Evolutionary conservation across 2,797 vertebrate genomes (phyloP), one percentile per base, ranked within the genome.

Genomic region (Agapornis canus): DNA sequence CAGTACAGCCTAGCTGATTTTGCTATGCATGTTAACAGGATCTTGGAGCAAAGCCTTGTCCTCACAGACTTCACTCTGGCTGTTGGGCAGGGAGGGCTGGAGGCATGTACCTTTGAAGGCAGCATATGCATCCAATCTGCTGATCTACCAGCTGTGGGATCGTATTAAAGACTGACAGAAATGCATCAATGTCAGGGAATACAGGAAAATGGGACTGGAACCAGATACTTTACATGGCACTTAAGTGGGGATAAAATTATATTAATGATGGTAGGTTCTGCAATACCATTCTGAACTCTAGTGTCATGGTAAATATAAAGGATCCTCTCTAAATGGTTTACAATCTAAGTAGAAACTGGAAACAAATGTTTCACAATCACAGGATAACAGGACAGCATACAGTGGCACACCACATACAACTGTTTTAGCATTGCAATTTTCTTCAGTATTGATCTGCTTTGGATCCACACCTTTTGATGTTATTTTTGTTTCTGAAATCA

Each of bases 211-310:
- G 1, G 29, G 68, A 66, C 31, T 31, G 51, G 37, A 94, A 83
- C 10, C 20, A 48, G 65, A 61, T 51, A 51, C 16, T 4, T 56
- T 27, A 13, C 0, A 1, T 1, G 7, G 26, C 25, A 43, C 42
- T 80, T n/a, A 18, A 37, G 61, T 19, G 37, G 45, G 22, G 12
- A 48, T 22, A 27, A 27, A 73, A 66, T 14, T 6, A 59, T 16
- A 81, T 16, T 27, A 71, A 42, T 8, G 23, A 29, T 68, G 61
- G 37, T 17, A 75, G 31, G 61, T 52, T 90, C 42, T 64, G 26
- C 40, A 45, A 26, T 8, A 39, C 25, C 57, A 52, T 22, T 51
- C 31, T 48, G 35, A 87, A 54, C n/a, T 32, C 13, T 1, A 3
- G 3, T 20, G 48, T 10, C 47, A 27, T 0, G 3, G 18, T 14